Conservation (phyloP, 1,140 invertebrate species). For the Drosophila busckii region DNA sequence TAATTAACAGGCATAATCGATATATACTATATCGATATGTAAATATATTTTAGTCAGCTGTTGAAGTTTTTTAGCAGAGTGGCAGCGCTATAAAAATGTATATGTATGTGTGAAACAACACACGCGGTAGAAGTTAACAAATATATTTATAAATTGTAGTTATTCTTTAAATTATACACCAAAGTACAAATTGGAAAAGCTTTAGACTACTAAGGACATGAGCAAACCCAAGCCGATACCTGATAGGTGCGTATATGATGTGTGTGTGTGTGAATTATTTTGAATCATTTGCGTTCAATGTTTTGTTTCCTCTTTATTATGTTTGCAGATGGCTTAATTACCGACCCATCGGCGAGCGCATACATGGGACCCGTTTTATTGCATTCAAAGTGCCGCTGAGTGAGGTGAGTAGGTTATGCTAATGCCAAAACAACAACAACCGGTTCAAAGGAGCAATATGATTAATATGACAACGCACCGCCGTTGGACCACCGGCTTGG, state of each 20-base stretch:
- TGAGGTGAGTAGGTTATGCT: conserved; percentile 81
- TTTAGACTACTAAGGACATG: conserved; percentile 8
- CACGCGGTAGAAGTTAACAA: conserved; percentile 8
- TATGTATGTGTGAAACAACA: background rate
- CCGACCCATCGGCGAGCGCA: conserved; percentile 82
- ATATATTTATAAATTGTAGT: background rate
- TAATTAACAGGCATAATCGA: too few species aligned
- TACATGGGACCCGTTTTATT: conserved; percentile 85
- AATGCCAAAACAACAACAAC: conserved; percentile 16
- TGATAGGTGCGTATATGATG: conserved; percentile 31
- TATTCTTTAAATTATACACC: background rate
- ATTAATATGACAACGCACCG: too few species aligned
- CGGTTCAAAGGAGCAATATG: conserved; percentile 40
- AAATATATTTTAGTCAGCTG: conserved; percentile 34
- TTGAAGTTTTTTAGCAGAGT: conserved; percentile 1
- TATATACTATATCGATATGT: too few species aligned
- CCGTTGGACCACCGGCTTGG: too few species aligned
- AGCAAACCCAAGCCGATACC: conserved; percentile 38
- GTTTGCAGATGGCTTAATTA: conserved; percentile 86
- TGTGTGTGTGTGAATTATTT: fast-evolving
- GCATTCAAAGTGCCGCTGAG: conserved; percentile 89
- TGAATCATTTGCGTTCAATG: background rate
- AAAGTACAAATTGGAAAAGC: background rate
- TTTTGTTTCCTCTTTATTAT: background rate
- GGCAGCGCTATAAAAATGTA: conserved; percentile 2